Percentiles rank a stretch among this genome's conserved stretches.
These are phyloP conservation scores for Aulostomus chinensis DNA, from an alignment of 2,797 vertebrate genomes.

Conservation along the genomic window DNA sequence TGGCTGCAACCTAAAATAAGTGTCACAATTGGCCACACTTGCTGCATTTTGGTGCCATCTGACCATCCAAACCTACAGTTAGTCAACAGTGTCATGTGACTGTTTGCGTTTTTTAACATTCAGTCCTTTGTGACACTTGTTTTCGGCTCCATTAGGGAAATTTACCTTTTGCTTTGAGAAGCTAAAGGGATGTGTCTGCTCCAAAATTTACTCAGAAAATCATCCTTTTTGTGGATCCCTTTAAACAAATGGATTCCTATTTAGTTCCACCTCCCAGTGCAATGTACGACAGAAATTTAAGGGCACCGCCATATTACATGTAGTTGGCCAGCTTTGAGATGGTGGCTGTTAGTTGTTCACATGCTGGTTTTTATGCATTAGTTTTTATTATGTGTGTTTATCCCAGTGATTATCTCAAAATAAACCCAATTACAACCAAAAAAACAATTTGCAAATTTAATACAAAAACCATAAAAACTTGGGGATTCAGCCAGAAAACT, in stretches of 20 bases:
- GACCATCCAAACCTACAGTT: neutral
- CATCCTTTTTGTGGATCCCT: constrained; percentile 14
- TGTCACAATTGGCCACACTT: constrained; percentile 4
- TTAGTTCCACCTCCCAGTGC: constrained; percentile 23
- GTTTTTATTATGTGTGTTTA: too few species aligned
- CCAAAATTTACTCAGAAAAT: neutral
- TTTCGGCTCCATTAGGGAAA: neutral
- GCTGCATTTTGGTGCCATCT: neutral
- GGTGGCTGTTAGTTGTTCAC: too few species aligned
- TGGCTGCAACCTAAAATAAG: constrained; percentile 8
- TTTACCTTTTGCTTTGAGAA: constrained; percentile 19
- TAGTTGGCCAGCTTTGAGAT: constrained; percentile 37
- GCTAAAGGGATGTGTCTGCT: constrained; percentile 1
- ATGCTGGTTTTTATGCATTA: too few species aligned
- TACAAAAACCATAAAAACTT: too few species aligned
- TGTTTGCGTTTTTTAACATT: constrained; percentile 5
- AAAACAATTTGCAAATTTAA: too few species aligned
- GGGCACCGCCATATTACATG: constrained; percentile 17
- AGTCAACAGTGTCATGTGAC: neutral
- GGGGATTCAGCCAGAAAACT: too few species aligned
- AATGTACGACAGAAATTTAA: constrained; percentile 22
- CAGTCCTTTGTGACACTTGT: neutral
- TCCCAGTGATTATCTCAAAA: too few species aligned
- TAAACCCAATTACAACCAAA: too few species aligned
- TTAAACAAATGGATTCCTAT: constrained; percentile 25